Evolutionary conservation across 2,113 vertebrate species (phyloP).

Genomic region (Psammodynastes pulverulentus): DNA sequence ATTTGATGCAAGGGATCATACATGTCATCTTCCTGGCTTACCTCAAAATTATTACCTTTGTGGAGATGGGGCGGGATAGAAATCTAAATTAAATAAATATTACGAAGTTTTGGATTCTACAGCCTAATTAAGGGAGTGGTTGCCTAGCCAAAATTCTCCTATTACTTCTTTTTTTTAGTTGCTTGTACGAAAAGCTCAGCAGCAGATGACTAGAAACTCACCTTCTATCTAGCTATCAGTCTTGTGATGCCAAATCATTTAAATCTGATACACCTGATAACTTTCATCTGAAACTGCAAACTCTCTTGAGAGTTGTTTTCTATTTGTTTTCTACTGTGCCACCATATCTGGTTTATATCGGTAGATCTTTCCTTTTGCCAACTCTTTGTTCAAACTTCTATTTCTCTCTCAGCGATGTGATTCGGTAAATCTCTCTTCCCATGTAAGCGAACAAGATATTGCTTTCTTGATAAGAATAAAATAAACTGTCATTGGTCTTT

Average conservation of each 20-base stretch:
- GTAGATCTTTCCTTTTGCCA: neutral
- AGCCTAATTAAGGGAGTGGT: neutral
- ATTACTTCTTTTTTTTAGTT: neutral
- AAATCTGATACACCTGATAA: neutral
- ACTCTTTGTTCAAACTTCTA: constrained; percentile 20
- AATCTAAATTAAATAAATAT: too few relatives aligned
- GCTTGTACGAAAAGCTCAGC: neutral
- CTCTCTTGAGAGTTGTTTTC: constrained; percentile 19
- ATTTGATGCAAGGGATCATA: neutral
- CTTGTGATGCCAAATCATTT: neutral
- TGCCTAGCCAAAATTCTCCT: neutral
- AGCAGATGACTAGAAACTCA: neutral
- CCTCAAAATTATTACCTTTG: neutral
- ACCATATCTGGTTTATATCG: neutral
- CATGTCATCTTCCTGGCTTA: neutral
- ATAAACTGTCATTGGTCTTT: neutral
- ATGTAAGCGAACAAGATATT: neutral
- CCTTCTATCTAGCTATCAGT: neutral
- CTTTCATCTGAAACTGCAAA: neutral
- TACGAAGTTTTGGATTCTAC: neutral
- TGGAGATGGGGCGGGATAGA: too few relatives aligned
- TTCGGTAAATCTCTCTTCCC: neutral
- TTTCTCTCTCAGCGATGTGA: neutral
- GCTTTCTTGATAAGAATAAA: constrained; percentile 10
- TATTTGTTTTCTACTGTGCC: constrained; percentile 9